Percentiles rank a stretch among this genome's conserved stretches.
Evolutionary conservation across 2,888 invertebrate genomes (phyloP).

Genomic region (Caenorhabditis afra): DNA sequence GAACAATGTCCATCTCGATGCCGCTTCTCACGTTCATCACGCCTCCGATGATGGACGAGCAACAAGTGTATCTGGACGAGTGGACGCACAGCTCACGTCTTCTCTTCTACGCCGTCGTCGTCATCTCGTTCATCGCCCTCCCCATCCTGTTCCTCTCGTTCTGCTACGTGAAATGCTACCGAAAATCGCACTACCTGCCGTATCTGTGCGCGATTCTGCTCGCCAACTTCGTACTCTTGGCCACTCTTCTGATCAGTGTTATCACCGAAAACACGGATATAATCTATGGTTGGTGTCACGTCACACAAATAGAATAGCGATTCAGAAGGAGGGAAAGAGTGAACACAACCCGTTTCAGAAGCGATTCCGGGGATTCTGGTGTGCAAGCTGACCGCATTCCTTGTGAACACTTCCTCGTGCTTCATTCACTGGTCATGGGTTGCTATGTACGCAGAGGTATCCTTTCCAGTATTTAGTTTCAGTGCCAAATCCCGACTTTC

Average conservation of each 20-base stretch:
- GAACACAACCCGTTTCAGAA: conserved; percentile 30
- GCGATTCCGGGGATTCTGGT: conserved; percentile 56
- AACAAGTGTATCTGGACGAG: conserved; percentile 36
- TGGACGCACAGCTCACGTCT: conserved; percentile 30
- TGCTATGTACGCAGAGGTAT: conserved; percentile 64
- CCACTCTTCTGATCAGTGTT: conserved; percentile 33
- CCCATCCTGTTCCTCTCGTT: conserved; percentile 8
- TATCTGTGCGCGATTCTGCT: conserved; percentile 58
- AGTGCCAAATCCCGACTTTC: not conserved
- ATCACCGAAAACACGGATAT: conserved; percentile 40
- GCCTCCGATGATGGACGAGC: not conserved
- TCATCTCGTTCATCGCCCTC: conserved; percentile 17
- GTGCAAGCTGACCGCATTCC: conserved; percentile 65
- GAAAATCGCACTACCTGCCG: conserved; percentile 48
- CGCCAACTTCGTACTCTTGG: conserved; percentile 59
- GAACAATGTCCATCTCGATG: not conserved
- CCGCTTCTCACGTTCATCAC: conserved; percentile 10
- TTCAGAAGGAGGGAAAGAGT: not conserved
- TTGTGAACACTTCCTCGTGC: conserved; percentile 63
- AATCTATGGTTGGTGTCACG: conserved; percentile 39
- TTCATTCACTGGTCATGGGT: conserved; percentile 71
- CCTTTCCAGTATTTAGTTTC: not conserved
- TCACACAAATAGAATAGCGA: too few species aligned
- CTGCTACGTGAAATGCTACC: conserved; percentile 6
- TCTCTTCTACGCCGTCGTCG: conserved; percentile 38